Base-by-base conservation (phyloP, 2,113 vertebrate species). In the Aplodontia rufa region DNA sequence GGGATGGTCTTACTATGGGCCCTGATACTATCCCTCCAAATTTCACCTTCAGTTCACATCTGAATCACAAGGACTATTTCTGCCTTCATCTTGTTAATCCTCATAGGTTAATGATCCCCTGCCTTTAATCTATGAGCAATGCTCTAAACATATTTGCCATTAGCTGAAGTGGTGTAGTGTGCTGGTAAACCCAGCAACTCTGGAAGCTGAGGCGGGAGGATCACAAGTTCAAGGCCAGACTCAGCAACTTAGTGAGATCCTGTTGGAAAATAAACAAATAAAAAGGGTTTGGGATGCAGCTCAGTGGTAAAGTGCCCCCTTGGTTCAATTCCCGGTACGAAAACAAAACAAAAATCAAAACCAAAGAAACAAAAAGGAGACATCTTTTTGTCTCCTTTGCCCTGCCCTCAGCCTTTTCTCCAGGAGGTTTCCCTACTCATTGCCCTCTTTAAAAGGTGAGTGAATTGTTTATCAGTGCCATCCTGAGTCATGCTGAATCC, bases 51-150 rank as follows among this genome's bases (percentile, higher is more conserved):
- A 9, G 13, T 49, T 82, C 42, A 90, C n/a, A 47, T 42, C 26
- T 45, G 1, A 51, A 80, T 53, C 14, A n/a, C 42, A 37, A 74
- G 26, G 26, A 78, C 60, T 53, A 40, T 53, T 47, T 45, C 32
- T 64, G 13, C n/a, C 37, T 40, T 13, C 20, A 2, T 80, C 19
- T 2, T 2, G 2, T 24, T 8, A 17, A 79, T 9, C 37, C 32
- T 13, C 7, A 2, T 28, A 7, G 37, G 28, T 83, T 66, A 45
- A 24, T 42, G 7, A 4, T 35, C 26, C n/a, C 42, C 3, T 20
- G 0, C 5, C 3, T n/a, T n/a, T n/a, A n/a, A n/a, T n/a, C 55
- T 40, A n/a, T 6, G 32, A 87, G 22, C 6, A 9, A 17, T 8
- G 1, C 1, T 5, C 32, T 85, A 19, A 37, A 13, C 17, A 49